Evolutionary conservation across 1,140 invertebrate genomes (phyloP).

Genomic region (Drosophila elegans): DNA sequence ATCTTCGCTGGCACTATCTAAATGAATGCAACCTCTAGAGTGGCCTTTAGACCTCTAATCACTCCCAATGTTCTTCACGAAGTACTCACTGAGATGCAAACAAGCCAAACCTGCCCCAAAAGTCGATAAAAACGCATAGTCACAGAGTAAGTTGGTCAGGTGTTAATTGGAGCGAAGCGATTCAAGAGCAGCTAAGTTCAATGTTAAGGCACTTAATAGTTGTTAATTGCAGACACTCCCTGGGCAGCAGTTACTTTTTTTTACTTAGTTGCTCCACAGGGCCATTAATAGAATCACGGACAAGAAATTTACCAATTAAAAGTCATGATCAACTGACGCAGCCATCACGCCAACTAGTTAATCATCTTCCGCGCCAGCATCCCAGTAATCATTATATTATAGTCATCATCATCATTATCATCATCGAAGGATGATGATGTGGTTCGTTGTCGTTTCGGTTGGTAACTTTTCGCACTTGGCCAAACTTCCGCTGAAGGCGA

Average conservation of each 20-base stretch:
- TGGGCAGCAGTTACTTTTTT: constrained; percentile 15
- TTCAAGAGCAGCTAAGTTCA: constrained; percentile 51
- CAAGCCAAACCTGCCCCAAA: constrained; percentile 17
- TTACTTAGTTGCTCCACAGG: constrained; percentile 26
- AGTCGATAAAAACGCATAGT: constrained; percentile 3
- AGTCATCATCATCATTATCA: neutral
- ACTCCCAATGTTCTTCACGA: constrained; percentile 27
- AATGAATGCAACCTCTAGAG: constrained; percentile 27
- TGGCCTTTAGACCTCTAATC: constrained; percentile 24
- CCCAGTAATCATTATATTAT: constrained; percentile 15
- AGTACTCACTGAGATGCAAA: neutral
- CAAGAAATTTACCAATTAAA: constrained; percentile 47
- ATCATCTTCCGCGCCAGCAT: constrained; percentile 25
- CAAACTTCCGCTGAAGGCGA: constrained; percentile 53
- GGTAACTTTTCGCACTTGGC: constrained; percentile 59
- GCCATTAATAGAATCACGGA: constrained; percentile 42
- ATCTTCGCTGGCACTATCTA: constrained; percentile 25
- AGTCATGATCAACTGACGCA: constrained; percentile 44
- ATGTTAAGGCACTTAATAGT: constrained; percentile 47
- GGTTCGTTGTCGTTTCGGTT: constrained; percentile 48
- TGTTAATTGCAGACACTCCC: constrained; percentile 42
- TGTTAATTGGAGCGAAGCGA: constrained; percentile 42
- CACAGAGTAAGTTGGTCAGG: constrained; percentile 24
- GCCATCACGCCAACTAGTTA: constrained; percentile 28
- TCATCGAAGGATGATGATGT: constrained; percentile 17